Conservation (phyloP, 2,113 vertebrate genomes). For the Brachyistius frenatus region DNA sequence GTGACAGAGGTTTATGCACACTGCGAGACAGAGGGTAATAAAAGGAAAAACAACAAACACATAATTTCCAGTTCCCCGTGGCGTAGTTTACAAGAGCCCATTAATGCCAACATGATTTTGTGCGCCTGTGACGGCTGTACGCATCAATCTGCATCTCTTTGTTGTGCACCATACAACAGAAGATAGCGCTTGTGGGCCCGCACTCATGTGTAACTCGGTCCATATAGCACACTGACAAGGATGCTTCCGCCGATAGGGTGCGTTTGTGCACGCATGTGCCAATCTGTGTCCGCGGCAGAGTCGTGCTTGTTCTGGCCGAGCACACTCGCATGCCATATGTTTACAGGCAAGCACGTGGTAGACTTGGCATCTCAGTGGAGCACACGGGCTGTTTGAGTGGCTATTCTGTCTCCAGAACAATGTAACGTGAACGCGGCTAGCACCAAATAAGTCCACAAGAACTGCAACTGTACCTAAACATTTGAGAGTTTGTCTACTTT, state of each 20-base stretch:
- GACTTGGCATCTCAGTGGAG: background rate
- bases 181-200: constrained; percentile 6
- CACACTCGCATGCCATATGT: constrained; percentile 60
- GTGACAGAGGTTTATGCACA: background rate
- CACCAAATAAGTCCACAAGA: constrained; percentile 10
- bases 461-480: too few relatives aligned
- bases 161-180: background rate
- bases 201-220: constrained; percentile 34
- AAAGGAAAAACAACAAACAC: constrained; percentile 1
- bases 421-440: constrained; percentile 5
- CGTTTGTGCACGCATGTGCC: constrained; percentile 21
- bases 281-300: background rate
- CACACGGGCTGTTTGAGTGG: background rate
- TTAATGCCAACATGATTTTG: constrained; percentile 36
- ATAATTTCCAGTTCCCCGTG: constrained; percentile 3
- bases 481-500: background rate
- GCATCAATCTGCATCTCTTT: constrained; percentile 26
- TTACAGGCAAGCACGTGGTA: constrained; percentile 47
- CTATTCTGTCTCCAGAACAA: background rate
- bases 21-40: background rate
- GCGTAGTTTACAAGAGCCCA: constrained; percentile 2
- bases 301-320: constrained; percentile 26
- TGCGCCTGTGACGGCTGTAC: background rate
- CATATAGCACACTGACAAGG: constrained; percentile 10
- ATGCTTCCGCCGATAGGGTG: constrained; percentile 1